Evolutionary conservation across 2,113 vertebrate species (phyloP).

Genomic region (Cariama cristata): DNA sequence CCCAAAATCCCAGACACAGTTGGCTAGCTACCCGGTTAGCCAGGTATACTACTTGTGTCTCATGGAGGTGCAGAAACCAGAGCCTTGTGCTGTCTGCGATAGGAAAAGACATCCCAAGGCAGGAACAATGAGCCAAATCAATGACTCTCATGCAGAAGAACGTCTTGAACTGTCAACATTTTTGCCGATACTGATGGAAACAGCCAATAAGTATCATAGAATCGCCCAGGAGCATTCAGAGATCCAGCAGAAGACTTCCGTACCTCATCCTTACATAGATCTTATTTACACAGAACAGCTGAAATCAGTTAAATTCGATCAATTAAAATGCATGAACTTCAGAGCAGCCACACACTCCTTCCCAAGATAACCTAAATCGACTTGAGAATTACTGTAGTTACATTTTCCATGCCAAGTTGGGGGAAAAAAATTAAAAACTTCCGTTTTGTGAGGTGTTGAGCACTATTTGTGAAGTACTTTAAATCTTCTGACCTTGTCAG

Average conservation of each 20-base stretch:
- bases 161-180: not conserved
- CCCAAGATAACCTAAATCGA: not conserved
- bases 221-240: not conserved
- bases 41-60: not conserved
- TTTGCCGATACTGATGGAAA: not conserved
- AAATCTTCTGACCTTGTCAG: not conserved
- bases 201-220: not conserved
- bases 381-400: not conserved
- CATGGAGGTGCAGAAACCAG: not conserved
- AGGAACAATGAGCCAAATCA: not conserved
- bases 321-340: not conserved
- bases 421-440: not conserved
- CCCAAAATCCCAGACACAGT: not conserved
- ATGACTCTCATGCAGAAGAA: not conserved
- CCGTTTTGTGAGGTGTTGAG: not conserved
- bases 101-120: not conserved
- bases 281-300: not conserved
- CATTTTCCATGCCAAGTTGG: not conserved
- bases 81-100: not conserved
- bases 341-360: not conserved
- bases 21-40: not conserved
- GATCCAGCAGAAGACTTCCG: not conserved
- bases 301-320: not conserved
- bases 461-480: not conserved
- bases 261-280: not conserved